phyloP scores from a whole-genome alignment of 2,113 vertebrate genomes.

The Amphilophus citrinellus region DNA sequence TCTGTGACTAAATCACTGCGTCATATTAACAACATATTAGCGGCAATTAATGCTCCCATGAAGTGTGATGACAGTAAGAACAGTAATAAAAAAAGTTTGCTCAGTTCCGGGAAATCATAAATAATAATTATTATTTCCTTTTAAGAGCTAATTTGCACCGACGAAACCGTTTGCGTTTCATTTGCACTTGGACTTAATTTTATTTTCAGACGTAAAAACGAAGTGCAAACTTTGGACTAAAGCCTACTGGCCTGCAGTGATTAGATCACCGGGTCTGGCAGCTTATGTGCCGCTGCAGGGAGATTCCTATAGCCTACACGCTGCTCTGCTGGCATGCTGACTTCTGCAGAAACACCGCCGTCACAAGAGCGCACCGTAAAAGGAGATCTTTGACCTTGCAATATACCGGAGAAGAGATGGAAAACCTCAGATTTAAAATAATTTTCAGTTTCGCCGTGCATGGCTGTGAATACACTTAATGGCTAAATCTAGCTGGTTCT shows the following conservation, averaged over 20 bases:
- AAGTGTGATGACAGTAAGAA: background rate
- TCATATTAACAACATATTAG: background rate
- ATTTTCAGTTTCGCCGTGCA: conserved; percentile 14
- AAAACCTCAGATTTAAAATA: conserved; percentile 64
- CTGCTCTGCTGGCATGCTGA: conserved; percentile 67
- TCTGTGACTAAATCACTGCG: background rate
- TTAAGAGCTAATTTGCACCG: background rate
- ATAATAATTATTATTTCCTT: background rate
- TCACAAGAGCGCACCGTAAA: conserved; percentile 75
- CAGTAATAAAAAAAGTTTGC: background rate
- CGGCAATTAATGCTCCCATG: conserved; percentile 4
- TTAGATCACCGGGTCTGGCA: conserved; percentile 56
- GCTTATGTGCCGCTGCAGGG: conserved; percentile 61
- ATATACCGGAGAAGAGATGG: conserved; percentile 55
- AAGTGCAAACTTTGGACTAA: conserved; percentile 46
- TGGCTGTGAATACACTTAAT: conserved; percentile 41
- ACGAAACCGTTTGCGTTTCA: background rate
- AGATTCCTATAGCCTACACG: conserved; percentile 57
- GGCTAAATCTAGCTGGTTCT: conserved; percentile 14
- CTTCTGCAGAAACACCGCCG: conserved; percentile 70
- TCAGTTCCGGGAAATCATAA: background rate
- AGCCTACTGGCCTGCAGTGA: conserved; percentile 43
- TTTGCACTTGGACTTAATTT: conserved; percentile 13
- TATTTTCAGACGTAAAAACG: conserved; percentile 22
- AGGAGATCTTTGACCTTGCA: conserved; percentile 84